Percentiles rank a stretch among this genome's conserved stretches.
Conservation (phyloP, 2,797 vertebrate species). For the Coregonus ussuriensis region DNA sequence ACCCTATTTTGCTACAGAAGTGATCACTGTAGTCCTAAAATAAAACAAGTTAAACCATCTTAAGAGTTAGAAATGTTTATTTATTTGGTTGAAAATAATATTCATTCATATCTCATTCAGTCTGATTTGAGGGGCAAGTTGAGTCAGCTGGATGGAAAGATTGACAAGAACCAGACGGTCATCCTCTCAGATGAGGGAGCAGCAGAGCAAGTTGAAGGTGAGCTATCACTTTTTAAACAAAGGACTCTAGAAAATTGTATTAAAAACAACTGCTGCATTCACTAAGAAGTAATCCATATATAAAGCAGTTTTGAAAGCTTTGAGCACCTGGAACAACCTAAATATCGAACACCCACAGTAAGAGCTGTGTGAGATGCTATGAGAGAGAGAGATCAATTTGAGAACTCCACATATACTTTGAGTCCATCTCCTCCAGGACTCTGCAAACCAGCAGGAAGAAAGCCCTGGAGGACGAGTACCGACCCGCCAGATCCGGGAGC, state of each 20-base stretch:
- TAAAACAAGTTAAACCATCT: background rate
- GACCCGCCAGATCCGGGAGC: conserved; percentile 78
- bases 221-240: conserved; percentile 35
- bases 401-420: background rate
- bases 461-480: conserved; percentile 73
- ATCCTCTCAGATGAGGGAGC: conserved; percentile 70
- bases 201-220: conserved; percentile 77
- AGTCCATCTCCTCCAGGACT: conserved; percentile 70
- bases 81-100: background rate
- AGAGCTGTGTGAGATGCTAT: too few relatives aligned
- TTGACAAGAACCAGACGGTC: conserved; percentile 63
- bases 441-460: conserved; percentile 66
- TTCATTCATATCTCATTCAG: conserved; percentile 50
- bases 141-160: conserved; percentile 71
- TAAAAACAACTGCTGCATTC: background rate
- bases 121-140: conserved; percentile 74
- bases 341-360: too few relatives aligned
- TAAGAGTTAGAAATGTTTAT: background rate
- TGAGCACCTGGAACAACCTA: too few relatives aligned
- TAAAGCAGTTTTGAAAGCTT: too few relatives aligned
- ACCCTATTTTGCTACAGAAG: background rate
- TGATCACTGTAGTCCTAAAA: background rate
- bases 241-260: too few relatives aligned
- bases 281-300: too few relatives aligned
- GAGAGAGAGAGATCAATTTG: background rate